Conservation (phyloP, 2,113 vertebrate species). For the Pagrus major region DNA sequence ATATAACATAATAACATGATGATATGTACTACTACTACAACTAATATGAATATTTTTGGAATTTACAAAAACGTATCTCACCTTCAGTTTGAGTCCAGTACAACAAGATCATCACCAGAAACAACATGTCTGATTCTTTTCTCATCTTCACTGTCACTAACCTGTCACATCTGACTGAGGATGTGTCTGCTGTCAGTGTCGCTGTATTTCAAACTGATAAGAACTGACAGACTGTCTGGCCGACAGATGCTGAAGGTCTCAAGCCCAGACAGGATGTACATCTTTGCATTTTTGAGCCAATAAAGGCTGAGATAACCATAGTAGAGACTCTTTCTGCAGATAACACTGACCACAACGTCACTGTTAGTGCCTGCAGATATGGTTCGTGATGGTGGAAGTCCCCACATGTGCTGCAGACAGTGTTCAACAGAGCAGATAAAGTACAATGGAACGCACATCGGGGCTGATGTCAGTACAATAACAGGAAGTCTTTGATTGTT, state of each 20-base stretch:
- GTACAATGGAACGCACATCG: not conserved
- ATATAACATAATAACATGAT: not conserved
- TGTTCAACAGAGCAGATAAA: not conserved
- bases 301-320: slow-evolving; percentile 1
- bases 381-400: not conserved
- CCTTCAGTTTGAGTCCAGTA: slow-evolving; percentile 41
- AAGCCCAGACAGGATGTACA: slow-evolving; percentile 26
- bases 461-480: not conserved
- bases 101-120: slow-evolving; percentile 30
- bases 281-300: slow-evolving; percentile 3
- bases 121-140: slow-evolving; percentile 19
- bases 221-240: not conserved
- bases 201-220: not conserved
- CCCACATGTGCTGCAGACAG: not conserved
- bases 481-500: not conserved
- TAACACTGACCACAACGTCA: not conserved
- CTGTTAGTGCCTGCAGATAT: not conserved
- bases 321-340: slow-evolving; percentile 15
- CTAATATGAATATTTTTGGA: not conserved
- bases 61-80: not conserved
- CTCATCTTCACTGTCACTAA: not conserved
- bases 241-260: not conserved
- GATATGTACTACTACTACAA: not conserved
- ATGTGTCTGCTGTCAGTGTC: not conserved
- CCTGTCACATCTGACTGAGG: not conserved